Evolutionary conservation across 2,113 vertebrate species (phyloP).

Genomic region (Progne subis): DNA sequence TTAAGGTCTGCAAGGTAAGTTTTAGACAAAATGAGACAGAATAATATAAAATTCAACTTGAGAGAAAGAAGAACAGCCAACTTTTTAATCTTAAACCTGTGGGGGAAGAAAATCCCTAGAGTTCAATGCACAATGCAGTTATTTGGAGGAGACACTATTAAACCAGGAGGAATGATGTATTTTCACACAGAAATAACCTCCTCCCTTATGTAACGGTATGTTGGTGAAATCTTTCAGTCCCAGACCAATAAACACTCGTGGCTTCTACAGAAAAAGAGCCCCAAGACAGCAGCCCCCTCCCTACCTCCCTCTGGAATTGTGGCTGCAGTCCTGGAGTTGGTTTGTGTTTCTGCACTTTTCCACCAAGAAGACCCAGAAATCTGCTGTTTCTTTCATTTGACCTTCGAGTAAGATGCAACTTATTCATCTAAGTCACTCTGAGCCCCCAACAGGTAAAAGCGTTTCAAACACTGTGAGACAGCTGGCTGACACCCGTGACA

Average conservation of each 20-base stretch:
- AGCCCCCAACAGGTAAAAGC: neutral
- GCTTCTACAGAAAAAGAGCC: neutral
- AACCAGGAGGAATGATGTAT: neutral
- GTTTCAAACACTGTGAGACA: neutral
- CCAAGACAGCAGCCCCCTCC: neutral
- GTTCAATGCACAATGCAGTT: neutral
- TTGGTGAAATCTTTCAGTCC: neutral
- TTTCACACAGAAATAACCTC: neutral
- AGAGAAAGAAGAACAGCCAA: neutral
- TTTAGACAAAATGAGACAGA: neutral
- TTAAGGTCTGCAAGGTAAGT: conserved; percentile 49
- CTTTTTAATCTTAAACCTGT: neutral
- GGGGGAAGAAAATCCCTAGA: neutral
- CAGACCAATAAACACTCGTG: neutral
- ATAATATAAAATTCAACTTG: neutral
- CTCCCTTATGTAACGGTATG: neutral
- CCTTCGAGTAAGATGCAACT: neutral
- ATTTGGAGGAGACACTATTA: neutral
- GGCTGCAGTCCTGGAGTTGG: neutral
- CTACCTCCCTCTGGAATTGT: neutral
- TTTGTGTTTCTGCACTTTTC: neutral
- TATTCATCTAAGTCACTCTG: neutral
- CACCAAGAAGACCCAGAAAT: neutral
- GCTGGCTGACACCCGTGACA: neutral
- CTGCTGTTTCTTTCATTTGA: neutral